A percentile compares a stretch with the other conserved stretches of the same genome.
Evolutionary conservation across 2,113 vertebrate species (phyloP).

Genomic region (Corapipo altera): DNA sequence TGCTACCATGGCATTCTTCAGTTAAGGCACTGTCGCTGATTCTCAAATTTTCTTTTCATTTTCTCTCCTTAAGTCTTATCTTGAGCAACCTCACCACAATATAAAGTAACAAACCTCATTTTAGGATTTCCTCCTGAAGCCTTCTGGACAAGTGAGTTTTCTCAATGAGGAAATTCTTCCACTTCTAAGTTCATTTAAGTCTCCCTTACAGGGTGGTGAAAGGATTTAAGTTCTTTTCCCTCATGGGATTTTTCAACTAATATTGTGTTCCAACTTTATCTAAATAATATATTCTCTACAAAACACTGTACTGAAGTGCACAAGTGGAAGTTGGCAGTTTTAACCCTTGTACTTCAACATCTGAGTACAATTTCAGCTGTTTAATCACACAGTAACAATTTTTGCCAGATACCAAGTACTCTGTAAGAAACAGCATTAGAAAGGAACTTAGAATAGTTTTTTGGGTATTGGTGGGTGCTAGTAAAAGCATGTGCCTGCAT

Average conservation of each 20-base stretch:
- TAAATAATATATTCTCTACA: background rate
- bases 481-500: background rate
- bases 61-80: background rate
- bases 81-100: background rate
- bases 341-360: background rate
- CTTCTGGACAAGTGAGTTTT: background rate
- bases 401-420: background rate
- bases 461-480: background rate
- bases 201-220: background rate
- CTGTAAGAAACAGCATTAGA: background rate
- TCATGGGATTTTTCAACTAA: background rate
- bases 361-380: background rate
- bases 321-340: background rate
- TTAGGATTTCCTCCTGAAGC: background rate
- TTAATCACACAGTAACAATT: background rate
- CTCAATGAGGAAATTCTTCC: background rate
- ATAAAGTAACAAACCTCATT: background rate
- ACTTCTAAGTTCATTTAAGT: background rate
- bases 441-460: background rate
- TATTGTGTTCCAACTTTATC: background rate
- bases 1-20: background rate
- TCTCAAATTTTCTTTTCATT: background rate
- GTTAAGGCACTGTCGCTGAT: background rate
- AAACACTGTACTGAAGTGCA: background rate
- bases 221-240: background rate